These are phyloP conservation scores for Philopotamus ludificatus DNA, from an alignment of 1,140 invertebrate species.

Conservation along the genomic window DNA sequence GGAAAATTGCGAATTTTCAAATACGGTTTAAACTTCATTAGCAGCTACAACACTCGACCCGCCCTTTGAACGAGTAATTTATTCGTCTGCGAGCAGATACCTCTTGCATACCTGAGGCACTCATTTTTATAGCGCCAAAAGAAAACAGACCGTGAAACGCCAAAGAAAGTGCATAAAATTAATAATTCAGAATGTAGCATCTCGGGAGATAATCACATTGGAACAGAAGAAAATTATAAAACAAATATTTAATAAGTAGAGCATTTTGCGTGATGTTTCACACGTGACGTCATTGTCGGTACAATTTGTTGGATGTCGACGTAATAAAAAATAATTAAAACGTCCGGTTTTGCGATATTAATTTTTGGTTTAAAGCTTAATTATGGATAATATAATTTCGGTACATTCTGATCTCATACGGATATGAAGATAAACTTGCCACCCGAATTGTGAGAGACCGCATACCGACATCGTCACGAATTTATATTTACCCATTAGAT, in stretches of 20 bases:
- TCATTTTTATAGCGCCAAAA: neutral
- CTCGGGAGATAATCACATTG: neutral
- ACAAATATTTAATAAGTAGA: neutral
- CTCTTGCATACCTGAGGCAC: neutral
- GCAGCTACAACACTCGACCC: neutral
- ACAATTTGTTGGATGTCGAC: neutral
- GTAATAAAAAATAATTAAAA: neutral
- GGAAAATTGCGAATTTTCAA: neutral
- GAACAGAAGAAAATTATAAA: neutral
- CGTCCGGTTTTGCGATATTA: neutral
- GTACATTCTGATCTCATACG: conserved; percentile 28
- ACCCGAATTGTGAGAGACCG: conserved; percentile 10
- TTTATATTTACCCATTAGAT: neutral
- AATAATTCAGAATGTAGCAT: neutral
- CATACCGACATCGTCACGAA: conserved; percentile 22
- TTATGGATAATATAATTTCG: conserved; percentile 29
- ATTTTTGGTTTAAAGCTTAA: conserved; percentile 4
- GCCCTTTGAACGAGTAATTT: neutral
- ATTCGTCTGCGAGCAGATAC: neutral
- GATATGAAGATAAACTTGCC: conserved; percentile 24
- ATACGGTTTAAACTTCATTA: neutral
- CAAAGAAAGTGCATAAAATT: neutral
- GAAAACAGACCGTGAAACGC: neutral
- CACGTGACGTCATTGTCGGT: neutral
- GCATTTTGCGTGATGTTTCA: neutral